These are phyloP conservation scores for Phenganax marumi DNA, from an alignment of 92 coral and sea anemone genomes.

Conservation along the genomic window DNA sequence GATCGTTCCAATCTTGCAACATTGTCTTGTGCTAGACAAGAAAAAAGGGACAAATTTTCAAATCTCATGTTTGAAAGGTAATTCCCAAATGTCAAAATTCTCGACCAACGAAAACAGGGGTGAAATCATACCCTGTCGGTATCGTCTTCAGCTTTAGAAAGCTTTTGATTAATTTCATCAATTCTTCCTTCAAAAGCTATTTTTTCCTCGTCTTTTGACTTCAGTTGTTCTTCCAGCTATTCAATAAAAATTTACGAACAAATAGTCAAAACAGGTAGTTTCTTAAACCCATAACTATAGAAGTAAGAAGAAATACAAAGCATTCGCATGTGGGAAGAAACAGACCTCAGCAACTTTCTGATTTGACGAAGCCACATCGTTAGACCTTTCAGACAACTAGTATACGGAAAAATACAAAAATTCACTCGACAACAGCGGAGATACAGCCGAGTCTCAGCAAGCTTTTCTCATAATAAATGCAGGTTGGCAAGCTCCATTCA, in stretches of 20 bases:
- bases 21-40: conserved; percentile 35
- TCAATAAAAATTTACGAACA: background rate
- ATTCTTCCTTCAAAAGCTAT: conserved; percentile 25
- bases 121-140: conserved; percentile 44
- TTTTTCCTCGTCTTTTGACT: conserved; percentile 36
- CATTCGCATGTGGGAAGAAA: no score
- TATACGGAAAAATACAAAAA: background rate
- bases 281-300: no score
- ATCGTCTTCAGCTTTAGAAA: conserved; percentile 50
- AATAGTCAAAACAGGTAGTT: background rate
- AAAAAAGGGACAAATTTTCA: background rate
- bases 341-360: conserved; percentile 48
- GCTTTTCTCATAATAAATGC: no score
- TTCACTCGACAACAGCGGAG: background rate
- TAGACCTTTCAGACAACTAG: conserved; percentile 44
- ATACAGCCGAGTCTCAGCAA: background rate
- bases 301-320: no score
- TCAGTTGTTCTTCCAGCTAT: conserved; percentile 45
- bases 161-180: conserved; percentile 40
- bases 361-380: conserved; percentile 31
- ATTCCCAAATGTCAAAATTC: background rate
- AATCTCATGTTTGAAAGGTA: no score
- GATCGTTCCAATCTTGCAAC: conserved; percentile 54
- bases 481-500: no score
- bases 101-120: background rate